Conservation (phyloP, 2,888 invertebrate genomes). For the Hemithea aestivaria region DNA sequence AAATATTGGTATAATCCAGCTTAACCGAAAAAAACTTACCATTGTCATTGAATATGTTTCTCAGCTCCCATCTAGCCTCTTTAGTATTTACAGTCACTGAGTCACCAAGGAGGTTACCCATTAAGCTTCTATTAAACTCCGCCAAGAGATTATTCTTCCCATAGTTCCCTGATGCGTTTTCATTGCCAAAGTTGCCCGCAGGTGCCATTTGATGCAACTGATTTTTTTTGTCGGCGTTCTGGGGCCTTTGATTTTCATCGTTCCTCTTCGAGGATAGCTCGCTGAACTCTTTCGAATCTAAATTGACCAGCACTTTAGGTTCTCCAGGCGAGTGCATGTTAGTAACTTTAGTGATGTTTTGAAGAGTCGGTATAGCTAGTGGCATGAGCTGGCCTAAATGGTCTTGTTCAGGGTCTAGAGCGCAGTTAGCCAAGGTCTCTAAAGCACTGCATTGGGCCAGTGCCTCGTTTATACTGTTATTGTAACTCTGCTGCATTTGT, state of each 20-base stretch:
- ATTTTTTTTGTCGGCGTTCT: slow-evolving; percentile 56
- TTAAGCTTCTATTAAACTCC: slow-evolving; percentile 69
- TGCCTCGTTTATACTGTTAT: slow-evolving; percentile 58
- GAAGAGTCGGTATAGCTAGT: slow-evolving; percentile 61
- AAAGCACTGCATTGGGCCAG: slow-evolving; percentile 70
- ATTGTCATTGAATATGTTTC: slow-evolving; percentile 80
- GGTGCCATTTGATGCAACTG: slow-evolving; percentile 40
- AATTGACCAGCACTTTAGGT: slow-evolving; percentile 67
- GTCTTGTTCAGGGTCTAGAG: slow-evolving; percentile 67
- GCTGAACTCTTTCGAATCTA: slow-evolving; percentile 72
- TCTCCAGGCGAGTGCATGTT: slow-evolving; percentile 74
- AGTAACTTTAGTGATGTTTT: slow-evolving; percentile 69
- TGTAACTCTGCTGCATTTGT: slow-evolving; percentile 46
- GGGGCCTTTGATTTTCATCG: slow-evolving; percentile 50
- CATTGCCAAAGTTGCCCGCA: slow-evolving; percentile 39
- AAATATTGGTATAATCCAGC: too few relatives aligned
- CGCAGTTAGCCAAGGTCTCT: slow-evolving; percentile 72
- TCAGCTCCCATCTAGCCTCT: slow-evolving; percentile 82
- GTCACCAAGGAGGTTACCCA: slow-evolving; percentile 76
- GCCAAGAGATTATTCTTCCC: slow-evolving; percentile 68
- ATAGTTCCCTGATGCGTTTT: slow-evolving; percentile 49
- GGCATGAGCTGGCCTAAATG: slow-evolving; percentile 71
- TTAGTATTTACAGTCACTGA: slow-evolving; percentile 84
- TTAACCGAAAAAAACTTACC: slow-evolving; percentile 54
- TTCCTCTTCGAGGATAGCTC: slow-evolving; percentile 55